Percentiles rank a stretch among this genome's conserved stretches.
phyloP scores from a whole-genome alignment of 2,113 vertebrate species.

The Monopterus albus region DNA sequence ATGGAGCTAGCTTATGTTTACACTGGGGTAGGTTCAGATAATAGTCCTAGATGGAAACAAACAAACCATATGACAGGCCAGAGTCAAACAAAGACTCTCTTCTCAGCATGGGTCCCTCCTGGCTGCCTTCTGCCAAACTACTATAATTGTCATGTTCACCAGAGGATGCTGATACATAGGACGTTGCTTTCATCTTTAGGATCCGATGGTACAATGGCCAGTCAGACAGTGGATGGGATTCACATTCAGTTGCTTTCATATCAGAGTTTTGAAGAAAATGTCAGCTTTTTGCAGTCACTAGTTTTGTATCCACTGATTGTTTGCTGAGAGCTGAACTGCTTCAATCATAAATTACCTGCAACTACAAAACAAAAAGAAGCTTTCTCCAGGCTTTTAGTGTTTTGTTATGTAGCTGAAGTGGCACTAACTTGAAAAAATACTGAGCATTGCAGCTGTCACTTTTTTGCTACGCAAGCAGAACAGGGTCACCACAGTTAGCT shows the following conservation, averaged over 20 bases:
- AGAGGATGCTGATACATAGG: conserved; percentile 43
- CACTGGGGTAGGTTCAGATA: conserved; percentile 44
- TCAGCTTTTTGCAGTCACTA: conserved; percentile 10
- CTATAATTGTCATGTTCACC: conserved; percentile 58
- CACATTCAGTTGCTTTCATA: conserved; percentile 30
- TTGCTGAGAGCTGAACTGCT: conserved; percentile 23
- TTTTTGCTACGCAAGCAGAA: neutral
- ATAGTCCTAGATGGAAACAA: conserved; percentile 51
- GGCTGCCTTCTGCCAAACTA: conserved; percentile 58
- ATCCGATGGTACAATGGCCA: conserved; percentile 46
- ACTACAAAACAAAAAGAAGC: neutral
- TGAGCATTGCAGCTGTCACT: neutral
- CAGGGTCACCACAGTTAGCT: conserved; percentile 1
- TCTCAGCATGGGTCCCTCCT: conserved; percentile 22
- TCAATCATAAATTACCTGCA: conserved; percentile 23
- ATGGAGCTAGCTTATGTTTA: conserved; percentile 41
- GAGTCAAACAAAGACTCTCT: conserved; percentile 52
- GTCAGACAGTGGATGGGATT: conserved; percentile 32
- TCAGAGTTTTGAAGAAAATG: conserved; percentile 22
- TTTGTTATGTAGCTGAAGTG: neutral
- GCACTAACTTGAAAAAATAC: conserved; percentile 1
- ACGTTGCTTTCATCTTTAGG: conserved; percentile 60
- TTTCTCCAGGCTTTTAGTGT: neutral
- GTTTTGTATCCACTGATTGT: conserved; percentile 18
- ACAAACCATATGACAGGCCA: conserved; percentile 52